phyloP scores from a whole-genome alignment of 2,113 vertebrate genomes.

The Artemisiospiza belli region DNA sequence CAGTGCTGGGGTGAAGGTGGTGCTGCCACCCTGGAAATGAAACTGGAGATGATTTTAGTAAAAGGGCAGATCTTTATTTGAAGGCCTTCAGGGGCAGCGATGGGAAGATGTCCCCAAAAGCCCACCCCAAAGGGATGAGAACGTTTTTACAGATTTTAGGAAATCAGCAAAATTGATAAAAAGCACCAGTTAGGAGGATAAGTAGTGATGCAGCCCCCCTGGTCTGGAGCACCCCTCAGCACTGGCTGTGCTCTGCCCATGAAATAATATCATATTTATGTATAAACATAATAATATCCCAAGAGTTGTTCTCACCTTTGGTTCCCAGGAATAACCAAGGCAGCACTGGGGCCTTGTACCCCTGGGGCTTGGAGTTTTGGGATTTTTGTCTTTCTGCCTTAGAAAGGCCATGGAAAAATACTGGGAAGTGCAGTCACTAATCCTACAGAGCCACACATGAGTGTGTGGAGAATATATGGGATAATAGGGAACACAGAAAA shows the following conservation, averaged over 20 bases:
- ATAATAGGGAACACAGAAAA: neutral
- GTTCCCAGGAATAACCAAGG: neutral
- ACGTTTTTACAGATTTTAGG: neutral
- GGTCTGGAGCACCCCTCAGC: neutral
- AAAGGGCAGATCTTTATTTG: neutral
- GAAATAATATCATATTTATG: neutral
- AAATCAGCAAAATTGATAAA: neutral
- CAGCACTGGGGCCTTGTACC: too few species aligned
- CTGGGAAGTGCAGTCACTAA: too few species aligned
- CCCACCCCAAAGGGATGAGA: neutral
- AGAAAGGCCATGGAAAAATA: neutral
- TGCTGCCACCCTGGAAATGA: neutral
- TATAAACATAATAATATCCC: neutral
- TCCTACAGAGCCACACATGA: too few species aligned
- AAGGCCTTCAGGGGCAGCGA: neutral
- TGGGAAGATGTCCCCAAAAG: neutral
- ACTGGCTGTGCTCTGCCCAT: neutral
- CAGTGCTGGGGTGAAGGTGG: accelerated
- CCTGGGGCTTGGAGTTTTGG: neutral
- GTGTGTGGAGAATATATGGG: too few species aligned
- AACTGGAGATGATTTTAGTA: neutral
- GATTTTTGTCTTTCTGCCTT: too few species aligned
- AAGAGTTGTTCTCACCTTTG: neutral
- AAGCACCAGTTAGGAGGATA: neutral
- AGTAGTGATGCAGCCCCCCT: neutral